A percentile compares a stretch with the other conserved stretches of the same genome.
phyloP scores from a whole-genome alignment of 2,113 vertebrate species.

The Sebastes fasciatus region DNA sequence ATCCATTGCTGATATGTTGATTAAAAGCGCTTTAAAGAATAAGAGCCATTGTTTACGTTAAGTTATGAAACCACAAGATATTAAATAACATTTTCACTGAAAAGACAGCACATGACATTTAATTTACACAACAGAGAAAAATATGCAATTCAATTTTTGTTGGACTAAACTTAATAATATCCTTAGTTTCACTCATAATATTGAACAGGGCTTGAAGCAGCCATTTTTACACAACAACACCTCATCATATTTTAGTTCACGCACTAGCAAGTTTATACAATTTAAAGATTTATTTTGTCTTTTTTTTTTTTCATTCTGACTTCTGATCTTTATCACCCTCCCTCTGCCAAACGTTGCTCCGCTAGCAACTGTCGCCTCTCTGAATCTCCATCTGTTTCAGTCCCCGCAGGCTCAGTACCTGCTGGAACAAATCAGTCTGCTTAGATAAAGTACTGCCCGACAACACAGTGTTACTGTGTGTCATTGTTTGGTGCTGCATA shows the following conservation, averaged over 20 bases:
- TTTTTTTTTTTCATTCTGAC: slow-evolving; percentile 6
- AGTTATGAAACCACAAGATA: too few relatives aligned
- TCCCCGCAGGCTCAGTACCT: slow-evolving; percentile 61
- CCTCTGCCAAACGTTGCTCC: slow-evolving; percentile 23
- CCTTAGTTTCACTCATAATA: neutral
- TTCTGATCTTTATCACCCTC: slow-evolving; percentile 50
- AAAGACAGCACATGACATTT: too few relatives aligned
- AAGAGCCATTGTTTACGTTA: too few relatives aligned
- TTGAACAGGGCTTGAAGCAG: neutral
- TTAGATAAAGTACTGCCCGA: slow-evolving; percentile 53
- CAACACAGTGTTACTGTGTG: slow-evolving; percentile 41
- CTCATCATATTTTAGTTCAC: neutral
- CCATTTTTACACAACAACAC: neutral
- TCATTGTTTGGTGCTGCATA: slow-evolving; percentile 62
- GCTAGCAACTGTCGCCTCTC: slow-evolving; percentile 18
- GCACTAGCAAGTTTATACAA: neutral
- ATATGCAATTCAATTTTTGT: too few relatives aligned
- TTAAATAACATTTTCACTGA: too few relatives aligned
- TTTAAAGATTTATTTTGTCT: neutral
- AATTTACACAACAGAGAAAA: too few relatives aligned
- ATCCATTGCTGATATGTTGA: too few relatives aligned
- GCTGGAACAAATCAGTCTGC: slow-evolving; percentile 65
- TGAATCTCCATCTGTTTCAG: slow-evolving; percentile 53
- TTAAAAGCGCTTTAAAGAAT: too few relatives aligned
- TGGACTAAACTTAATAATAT: neutral